Percentiles rank a stretch among this genome's conserved stretches.
phyloP scores from a whole-genome alignment of 2,888 invertebrate species.

The Monochamus alternatus region DNA sequence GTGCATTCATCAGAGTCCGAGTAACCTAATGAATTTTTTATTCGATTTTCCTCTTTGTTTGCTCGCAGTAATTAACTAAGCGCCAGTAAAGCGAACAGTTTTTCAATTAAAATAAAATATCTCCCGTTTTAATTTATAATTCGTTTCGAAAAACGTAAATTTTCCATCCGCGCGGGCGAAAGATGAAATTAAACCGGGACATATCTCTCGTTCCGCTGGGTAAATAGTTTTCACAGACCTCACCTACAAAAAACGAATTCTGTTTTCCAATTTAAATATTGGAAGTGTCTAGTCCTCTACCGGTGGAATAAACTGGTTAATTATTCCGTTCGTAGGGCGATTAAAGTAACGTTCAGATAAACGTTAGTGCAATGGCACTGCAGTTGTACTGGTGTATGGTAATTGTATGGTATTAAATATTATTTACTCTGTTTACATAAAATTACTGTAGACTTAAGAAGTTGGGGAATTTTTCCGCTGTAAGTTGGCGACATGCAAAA shows the following conservation, averaged over 20 bases:
- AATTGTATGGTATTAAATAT: too few species aligned
- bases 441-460: too few species aligned
- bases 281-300: too few species aligned
- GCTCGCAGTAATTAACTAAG: neutral
- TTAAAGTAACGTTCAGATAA: too few species aligned
- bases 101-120: constrained; percentile 6
- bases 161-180: neutral
- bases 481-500: too few species aligned
- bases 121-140: neutral
- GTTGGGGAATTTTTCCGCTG: too few species aligned
- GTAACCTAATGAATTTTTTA: constrained; percentile 8
- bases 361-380: too few species aligned
- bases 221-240: constrained; percentile 9
- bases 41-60: constrained; percentile 2
- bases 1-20: neutral
- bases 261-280: too few species aligned
- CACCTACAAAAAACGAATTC: neutral
- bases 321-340: too few species aligned
- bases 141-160: constrained; percentile 11
- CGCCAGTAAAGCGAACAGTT: constrained; percentile 8
- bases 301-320: too few species aligned
- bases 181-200: constrained; percentile 3
- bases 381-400: too few species aligned
- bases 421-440: too few species aligned
- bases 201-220: neutral